phyloP scores from a whole-genome alignment of 2,888 invertebrate genomes.

The Raillietiella orientalis region DNA sequence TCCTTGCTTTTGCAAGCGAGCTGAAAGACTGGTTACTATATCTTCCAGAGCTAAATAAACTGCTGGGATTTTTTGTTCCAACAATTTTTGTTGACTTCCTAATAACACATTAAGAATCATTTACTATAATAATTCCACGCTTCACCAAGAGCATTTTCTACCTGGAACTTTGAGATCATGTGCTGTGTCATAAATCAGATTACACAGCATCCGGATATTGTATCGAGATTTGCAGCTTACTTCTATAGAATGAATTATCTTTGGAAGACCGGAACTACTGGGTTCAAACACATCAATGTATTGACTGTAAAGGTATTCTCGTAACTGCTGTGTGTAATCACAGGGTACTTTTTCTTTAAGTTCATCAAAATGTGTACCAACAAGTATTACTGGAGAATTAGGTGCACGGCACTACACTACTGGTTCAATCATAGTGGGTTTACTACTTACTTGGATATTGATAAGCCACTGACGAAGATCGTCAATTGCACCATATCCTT shows the following conservation, averaged over 20 bases:
- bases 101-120: slow-evolving; percentile 5
- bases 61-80: slow-evolving; percentile 82
- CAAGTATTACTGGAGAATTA: slow-evolving; percentile 78
- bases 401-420: slow-evolving; percentile 56
- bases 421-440: too few relatives aligned
- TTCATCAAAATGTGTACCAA: slow-evolving; percentile 83
- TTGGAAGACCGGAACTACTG: slow-evolving; percentile 74
- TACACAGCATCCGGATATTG: slow-evolving; percentile 59
- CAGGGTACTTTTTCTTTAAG: slow-evolving; percentile 26
- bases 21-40: slow-evolving; percentile 45
- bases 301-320: slow-evolving; percentile 40
- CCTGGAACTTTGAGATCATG: slow-evolving; percentile 67
- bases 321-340: slow-evolving; percentile 34
- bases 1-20: slow-evolving; percentile 28
- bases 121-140: background rate
- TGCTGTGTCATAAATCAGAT: slow-evolving; percentile 71
- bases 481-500: slow-evolving; percentile 60
- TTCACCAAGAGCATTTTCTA: too few relatives aligned
- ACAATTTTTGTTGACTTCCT: slow-evolving; percentile 56
- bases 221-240: slow-evolving; percentile 59
- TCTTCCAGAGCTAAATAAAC: slow-evolving; percentile 83
- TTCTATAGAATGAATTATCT: slow-evolving; percentile 71
- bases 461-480: slow-evolving; percentile 82
- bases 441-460: slow-evolving; percentile 51
- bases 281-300: slow-evolving; percentile 82